Evolutionary conservation across 2,888 invertebrate species (phyloP), one percentile per base, ranked within the genome.

Genomic region (Seira sanloemensis): DNA sequence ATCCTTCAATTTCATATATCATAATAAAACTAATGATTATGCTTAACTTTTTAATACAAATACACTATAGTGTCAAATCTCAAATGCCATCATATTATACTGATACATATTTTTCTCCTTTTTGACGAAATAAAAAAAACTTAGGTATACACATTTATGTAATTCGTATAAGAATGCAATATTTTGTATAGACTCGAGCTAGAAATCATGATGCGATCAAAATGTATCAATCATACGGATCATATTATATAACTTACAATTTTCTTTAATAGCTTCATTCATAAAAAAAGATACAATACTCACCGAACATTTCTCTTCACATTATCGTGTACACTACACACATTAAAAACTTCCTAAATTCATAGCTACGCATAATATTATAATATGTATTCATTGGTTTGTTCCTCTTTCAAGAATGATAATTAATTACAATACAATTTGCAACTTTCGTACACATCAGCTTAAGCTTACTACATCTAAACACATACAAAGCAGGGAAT

Each of bases 51-150:
- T 7, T 50, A 7, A n/a, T 50, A 50, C 50, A 50, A 50, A 50
- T 50, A 50, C 1, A 50, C 50, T 50, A 50, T 50, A 50, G 50
- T 50, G 50, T 50, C 50, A 12, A 50, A 50, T 50, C 50, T 50
- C 50, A 50, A 50, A 50, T 50, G 50, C 50, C 50, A 50, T 50
- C 50, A 50, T 50, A 50, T 50, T 50, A 50, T 50, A 50, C 50
- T 50, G 50, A 50, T 50, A 50, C 50, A n/a, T n/a, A n/a, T n/a
- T n/a, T n/a, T n/a, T n/a, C n/a, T n/a, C n/a, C n/a, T n/a, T n/a
- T 50, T 50, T 50, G 12, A 50, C 50, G 50, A 50, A 50, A n/a
- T n/a, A n/a, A n/a, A n/a, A n/a, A n/a, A 50, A 50, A 7, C 50
- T 50, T 50, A 50, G 1, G 12, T 50, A 2, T 12, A 37, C 37